Evolutionary conservation across 2,888 invertebrate genomes (phyloP).

Genomic region (Epirrhoe alternata): DNA sequence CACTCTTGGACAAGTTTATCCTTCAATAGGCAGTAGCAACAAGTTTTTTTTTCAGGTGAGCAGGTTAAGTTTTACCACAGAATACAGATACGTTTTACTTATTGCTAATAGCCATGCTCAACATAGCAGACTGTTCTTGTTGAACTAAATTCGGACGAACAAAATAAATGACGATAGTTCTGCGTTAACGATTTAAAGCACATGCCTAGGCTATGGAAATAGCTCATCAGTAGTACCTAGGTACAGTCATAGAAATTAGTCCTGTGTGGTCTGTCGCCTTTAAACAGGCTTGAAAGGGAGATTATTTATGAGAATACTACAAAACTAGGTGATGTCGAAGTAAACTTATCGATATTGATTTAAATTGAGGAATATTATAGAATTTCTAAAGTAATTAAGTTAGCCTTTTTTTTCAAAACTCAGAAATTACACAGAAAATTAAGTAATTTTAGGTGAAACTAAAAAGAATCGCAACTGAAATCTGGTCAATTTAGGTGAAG

Average conservation of each 20-base stretch:
- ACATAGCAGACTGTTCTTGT: not conserved
- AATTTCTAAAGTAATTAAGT: not conserved
- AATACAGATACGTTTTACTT: too few relatives aligned
- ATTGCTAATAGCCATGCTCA: too few relatives aligned
- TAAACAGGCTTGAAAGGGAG: conserved; percentile 5
- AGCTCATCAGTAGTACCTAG: conserved; percentile 7
- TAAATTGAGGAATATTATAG: not conserved
- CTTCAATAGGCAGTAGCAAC: too few relatives aligned
- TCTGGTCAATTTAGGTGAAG: conserved; percentile 29
- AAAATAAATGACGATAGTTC: conserved; percentile 3
- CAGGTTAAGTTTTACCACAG: too few relatives aligned
- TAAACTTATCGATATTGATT: not conserved
- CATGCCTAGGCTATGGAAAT: not conserved
- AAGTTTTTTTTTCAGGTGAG: too few relatives aligned
- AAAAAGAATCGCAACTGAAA: not conserved
- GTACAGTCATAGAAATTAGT: conserved; percentile 9
- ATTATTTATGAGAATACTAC: conserved; percentile 6
- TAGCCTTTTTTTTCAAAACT: too few relatives aligned
- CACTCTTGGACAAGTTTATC: too few relatives aligned
- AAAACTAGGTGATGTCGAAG: conserved; percentile 7
- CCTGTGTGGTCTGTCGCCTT: conserved; percentile 8
- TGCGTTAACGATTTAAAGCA: not conserved
- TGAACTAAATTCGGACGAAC: not conserved
- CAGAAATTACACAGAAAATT: too few relatives aligned
- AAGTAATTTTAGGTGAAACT: not conserved